Evolutionary conservation across 2,888 invertebrate species (phyloP), one percentile per base, ranked within the genome.

Genomic region (Pyrocoelia pectoralis): DNA sequence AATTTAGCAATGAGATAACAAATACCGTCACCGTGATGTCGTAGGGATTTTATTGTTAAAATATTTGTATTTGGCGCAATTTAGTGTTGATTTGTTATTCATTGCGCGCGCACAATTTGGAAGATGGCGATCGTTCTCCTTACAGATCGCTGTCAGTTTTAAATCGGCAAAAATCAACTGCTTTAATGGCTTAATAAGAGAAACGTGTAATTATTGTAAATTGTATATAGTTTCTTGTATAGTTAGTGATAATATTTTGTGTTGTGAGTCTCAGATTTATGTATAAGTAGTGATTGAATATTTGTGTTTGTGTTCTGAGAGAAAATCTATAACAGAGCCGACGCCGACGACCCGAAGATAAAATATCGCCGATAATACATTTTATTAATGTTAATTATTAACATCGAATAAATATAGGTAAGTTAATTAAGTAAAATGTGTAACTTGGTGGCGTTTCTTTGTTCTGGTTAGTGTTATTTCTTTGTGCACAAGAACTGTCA

Each of bases 171-270:
- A 84, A 85, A 87, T 87, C 87, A 84, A 84, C 83, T 81, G 83
- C 84, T 84, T 87, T 85, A 85, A 88, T 88, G 87, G 87, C 87
- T 83, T 88, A 87, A 87, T 82, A 80, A 83, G 83, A 81, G 82
- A 83, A 84, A 85, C 83, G 83, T 85, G 84, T 85, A 84, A 83
- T 84, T 85, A 84, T 84, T 87, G 86, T 87, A 87, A 85, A 87
- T 88, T 88, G 88, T 88, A 88, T 86, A 88, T 88, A 88, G 87
- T 86, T 84, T 83, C 81, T 85, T 88, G 88, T 88, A 88, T 85
- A 88, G 88, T 87, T 87, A 88, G 88, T 87, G 85, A 83, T 87
- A 87, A 87, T 87, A 87, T 87, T 87, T 87, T 80, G 80, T 81
- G 81, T 81, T 80, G 80, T 80, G 80, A 77, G 73, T 73, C 66